Evolutionary conservation across 2,888 invertebrate species (phyloP), one percentile per base, ranked within the genome.

Genomic region (Parascotia fuliginaria): DNA sequence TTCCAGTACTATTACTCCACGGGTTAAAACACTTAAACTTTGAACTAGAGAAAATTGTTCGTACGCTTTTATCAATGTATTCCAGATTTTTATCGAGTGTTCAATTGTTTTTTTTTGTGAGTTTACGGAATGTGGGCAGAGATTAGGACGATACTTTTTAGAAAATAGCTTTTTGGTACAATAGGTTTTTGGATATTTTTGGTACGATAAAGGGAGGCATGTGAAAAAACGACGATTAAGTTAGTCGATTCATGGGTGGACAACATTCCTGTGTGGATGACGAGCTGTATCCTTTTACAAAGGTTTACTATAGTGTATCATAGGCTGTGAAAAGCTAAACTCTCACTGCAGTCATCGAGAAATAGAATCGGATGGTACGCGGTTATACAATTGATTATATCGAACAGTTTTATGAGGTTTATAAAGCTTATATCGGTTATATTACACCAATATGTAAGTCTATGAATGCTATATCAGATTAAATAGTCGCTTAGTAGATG

Each of bases 11-110:
- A 79, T 79, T 75, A 75, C 75, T 78, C 73, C 69, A 70, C 49
- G 69, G 75, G 75, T 74, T 77, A 69, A 75, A 79, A 79, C 78
- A 79, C 76, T 83, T 83, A 79, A 83, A 81, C 77, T 80, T 75
- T 79, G 75, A 74, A 73, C 75, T 52, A 58, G 60, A 54, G 60
- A 63, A 64, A 69, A 69, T 64, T 67, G 54, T 63, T 57, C 37
- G 54, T 57, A 51, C 42, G 58, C 69, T 70, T 75, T 70, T 72
- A 65, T 65, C 55, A 59, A 40, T 40, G 53, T 45, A 37, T 60
- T 51, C 15, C 53, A 43, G 52, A 62, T 55, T 69, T 52, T 55
- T 55, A 60, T 60, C 44, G 37, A 27, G 9, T 46, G 54, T 65
- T 55, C 69, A 61, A 68, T 66, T 66, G 66, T 68, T 61, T 60